Base-by-base conservation (phyloP, 2,797 vertebrate genomes). In the Pseudocheirus occidentalis region DNA sequence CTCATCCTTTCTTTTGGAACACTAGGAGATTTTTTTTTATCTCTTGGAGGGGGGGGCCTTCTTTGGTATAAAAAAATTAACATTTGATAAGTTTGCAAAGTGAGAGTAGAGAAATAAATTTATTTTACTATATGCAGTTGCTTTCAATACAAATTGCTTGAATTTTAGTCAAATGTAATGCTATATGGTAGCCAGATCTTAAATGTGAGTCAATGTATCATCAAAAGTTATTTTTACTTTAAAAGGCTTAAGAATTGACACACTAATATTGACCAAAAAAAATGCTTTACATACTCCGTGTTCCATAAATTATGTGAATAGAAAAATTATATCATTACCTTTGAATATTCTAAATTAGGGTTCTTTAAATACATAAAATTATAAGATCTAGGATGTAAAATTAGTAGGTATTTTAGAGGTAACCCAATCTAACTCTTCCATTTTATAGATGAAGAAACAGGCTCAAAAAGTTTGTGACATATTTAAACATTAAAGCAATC, bases 81-180 rank as follows among this genome's bases (percentile, higher is more conserved):
- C 40, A 46, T 46, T 87, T 87, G 40, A 28, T 87, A 87, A 50
- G 24, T 87, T 87, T 50, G 9, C 40, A 46, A 46, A 87, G 18
- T 46, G 73, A 50, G 40, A 40, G 40, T 46, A 3, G 10, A 87
- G 73, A 87, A 87, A 10, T 46, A 81, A 73, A 89, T 59, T 96
- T 96, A 53, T 10, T 92, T 93, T 87, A 90, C 96, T 18, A 55
- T 54, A 91, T 89, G 46, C 58, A 46, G 34, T 90, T 93, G 34
- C 59, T 96, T 97, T 90, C 73, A 55, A 53, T 29, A 34, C 46
- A 96, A 57, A 90, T 56, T 94, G 81, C 57, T 91, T 96, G 66
- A 93, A 21, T 93, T 95, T 95, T 73, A 89, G 93, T 87, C 57
- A 95, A 92, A 91, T 28, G 11, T 54, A 56, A 31, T n/a, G 40